phyloP scores from a whole-genome alignment of 2,113 vertebrate species.

The Aramus guarauna region DNA sequence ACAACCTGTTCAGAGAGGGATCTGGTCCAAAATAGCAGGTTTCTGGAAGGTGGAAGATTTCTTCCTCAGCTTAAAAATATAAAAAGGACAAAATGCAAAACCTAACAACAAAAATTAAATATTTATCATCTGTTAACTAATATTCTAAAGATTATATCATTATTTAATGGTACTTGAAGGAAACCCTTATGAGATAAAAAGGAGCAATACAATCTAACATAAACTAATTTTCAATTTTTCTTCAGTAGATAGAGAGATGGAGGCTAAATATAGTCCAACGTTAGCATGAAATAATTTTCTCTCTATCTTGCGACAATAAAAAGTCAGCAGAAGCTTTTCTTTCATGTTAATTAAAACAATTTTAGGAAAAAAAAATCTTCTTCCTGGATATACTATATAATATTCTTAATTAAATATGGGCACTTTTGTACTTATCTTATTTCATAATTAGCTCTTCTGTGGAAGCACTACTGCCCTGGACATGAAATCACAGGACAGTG shows the following conservation, averaged over 20 bases:
- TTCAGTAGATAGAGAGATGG: not conserved
- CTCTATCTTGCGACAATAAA: conserved; percentile 23
- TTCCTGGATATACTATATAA: not conserved
- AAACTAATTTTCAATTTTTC: conserved; percentile 46
- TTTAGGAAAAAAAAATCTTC: not conserved
- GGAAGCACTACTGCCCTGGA: conserved; percentile 20
- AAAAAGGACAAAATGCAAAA: not conserved
- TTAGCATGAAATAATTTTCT: conserved; percentile 24
- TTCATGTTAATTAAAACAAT: conserved; percentile 52
- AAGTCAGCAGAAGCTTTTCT: conserved; percentile 36
- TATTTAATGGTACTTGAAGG: conserved; percentile 26
- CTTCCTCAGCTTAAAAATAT: not conserved
- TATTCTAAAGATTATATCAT: not conserved
- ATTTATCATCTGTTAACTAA: not conserved
- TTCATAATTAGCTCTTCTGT: conserved; percentile 40
- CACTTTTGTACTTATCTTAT: conserved; percentile 15
- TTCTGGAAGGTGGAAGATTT: conserved; percentile 74
- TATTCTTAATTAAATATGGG: conserved; percentile 40
- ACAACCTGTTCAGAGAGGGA: conserved; percentile 73
- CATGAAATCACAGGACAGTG: conserved; percentile 38
- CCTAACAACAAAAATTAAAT: not conserved
- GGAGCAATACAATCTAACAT: not conserved
- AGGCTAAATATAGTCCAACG: not conserved
- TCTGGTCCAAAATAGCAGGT: conserved; percentile 69
- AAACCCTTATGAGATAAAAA: conserved; percentile 35